Conservation (phyloP, 2,888 invertebrate species). For the Ophion ellenae region DNA sequence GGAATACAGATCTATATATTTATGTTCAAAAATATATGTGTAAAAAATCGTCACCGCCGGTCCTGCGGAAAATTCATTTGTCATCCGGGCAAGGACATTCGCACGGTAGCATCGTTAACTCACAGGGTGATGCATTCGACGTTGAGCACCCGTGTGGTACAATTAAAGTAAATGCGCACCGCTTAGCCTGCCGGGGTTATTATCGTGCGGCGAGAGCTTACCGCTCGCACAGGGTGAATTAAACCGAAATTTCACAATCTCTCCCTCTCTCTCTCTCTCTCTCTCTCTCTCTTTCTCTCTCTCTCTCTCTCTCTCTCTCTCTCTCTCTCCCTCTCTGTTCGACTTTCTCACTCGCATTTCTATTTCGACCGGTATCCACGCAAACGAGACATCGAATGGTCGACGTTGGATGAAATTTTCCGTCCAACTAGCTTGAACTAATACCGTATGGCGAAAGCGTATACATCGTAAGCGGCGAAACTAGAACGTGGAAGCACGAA, state of each 20-base stretch:
- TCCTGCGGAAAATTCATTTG: constrained; percentile 58
- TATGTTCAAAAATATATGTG: too few species aligned
- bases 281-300: not conserved
- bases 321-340: not conserved
- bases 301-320: constrained; percentile 2
- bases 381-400: constrained; percentile 32
- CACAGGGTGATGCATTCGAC: constrained; percentile 56
- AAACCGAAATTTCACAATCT: constrained; percentile 44
- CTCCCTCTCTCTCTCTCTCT: too few species aligned
- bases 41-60: constrained; percentile 6
- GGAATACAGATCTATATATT: too few species aligned
- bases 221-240: constrained; percentile 48
- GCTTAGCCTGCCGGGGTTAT: constrained; percentile 58
- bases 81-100: constrained; percentile 26
- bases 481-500: constrained; percentile 36
- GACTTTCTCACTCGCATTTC: constrained; percentile 21
- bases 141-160: constrained; percentile 33
- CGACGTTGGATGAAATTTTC: constrained; percentile 42
- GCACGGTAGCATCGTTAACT: constrained; percentile 49
- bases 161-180: constrained; percentile 59
- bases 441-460: constrained; percentile 1
- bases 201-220: constrained; percentile 42
- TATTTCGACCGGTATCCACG: constrained; percentile 15
- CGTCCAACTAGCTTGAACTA: constrained; percentile 28
- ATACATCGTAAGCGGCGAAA: constrained; percentile 30